Evolutionary conservation across 2,113 vertebrate species (phyloP).

Genomic region (Noturus placidus): DNA sequence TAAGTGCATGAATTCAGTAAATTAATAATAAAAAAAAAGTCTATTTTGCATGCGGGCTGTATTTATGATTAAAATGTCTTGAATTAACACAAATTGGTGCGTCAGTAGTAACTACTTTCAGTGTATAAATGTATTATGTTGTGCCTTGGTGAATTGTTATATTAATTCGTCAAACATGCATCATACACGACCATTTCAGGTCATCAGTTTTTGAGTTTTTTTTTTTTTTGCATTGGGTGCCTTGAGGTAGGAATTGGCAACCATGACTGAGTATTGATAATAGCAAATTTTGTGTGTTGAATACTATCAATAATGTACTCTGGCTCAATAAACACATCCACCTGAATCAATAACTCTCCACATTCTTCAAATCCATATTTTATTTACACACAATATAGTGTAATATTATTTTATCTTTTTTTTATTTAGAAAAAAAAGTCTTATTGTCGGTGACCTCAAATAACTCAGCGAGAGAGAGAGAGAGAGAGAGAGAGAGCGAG

Average conservation of each 20-base stretch:
- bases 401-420: background rate
- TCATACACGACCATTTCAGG: background rate
- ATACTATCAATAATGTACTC: background rate
- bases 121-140: background rate
- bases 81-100: background rate
- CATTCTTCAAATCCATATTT: background rate
- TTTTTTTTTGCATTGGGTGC: background rate
- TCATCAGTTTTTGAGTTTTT: background rate
- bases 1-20: background rate
- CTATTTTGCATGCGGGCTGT: background rate
- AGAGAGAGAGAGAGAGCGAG: background rate
- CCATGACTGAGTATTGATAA: background rate
- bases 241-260: background rate
- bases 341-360: background rate
- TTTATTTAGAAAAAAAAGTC: background rate
- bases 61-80: background rate
- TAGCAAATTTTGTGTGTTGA: background rate
- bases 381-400: constrained; percentile 8
- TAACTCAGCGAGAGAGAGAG: constrained; percentile 1
- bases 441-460: constrained; percentile 18
- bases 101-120: background rate
- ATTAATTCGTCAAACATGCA: background rate
- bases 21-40: background rate
- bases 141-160: background rate
- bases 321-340: constrained; percentile 5